A percentile compares a stretch with the other conserved stretches of the same genome.
These are phyloP conservation scores for Cantharis lateralis DNA, from an alignment of 2,888 invertebrate genomes.

Conservation along the genomic window DNA sequence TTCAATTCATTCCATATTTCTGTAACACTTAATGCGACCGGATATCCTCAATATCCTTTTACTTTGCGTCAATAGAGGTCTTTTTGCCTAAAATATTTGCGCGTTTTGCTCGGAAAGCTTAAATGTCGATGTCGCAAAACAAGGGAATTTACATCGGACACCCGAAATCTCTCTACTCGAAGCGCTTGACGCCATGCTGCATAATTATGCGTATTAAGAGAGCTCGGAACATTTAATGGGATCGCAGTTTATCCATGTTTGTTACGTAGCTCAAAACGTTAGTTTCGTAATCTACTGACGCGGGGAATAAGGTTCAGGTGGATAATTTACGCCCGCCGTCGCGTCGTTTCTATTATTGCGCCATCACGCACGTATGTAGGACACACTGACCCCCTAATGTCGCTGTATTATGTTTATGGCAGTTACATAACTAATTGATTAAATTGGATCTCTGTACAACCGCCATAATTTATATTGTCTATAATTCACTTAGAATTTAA, in stretches of 20 bases:
- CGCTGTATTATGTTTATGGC: neutral
- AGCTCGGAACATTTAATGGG: constrained; percentile 20
- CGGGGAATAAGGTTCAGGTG: neutral
- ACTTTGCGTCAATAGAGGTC: constrained; percentile 17
- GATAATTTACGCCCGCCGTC: neutral
- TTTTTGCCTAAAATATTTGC: neutral
- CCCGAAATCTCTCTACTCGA: constrained; percentile 5
- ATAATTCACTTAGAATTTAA: neutral
- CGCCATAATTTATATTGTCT: neutral
- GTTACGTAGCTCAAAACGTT: constrained; percentile 6
- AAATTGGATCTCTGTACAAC: neutral
- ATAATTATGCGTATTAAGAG: constrained; percentile 27
- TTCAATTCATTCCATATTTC: constrained; percentile 35
- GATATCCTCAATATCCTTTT: constrained; percentile 29
- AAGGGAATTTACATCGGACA: neutral
- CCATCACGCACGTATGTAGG: neutral
- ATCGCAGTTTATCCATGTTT: constrained; percentile 13
- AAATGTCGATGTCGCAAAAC: neutral
- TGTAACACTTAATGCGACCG: constrained; percentile 27
- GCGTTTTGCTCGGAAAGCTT: neutral
- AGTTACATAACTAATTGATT: neutral
- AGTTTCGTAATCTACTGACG: neutral
- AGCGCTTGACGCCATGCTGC: constrained; percentile 17
- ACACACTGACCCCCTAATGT: neutral
- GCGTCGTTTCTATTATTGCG: neutral